Base-by-base conservation (phyloP, 2,113 vertebrate species). In the Colossoma macropomum region DNA sequence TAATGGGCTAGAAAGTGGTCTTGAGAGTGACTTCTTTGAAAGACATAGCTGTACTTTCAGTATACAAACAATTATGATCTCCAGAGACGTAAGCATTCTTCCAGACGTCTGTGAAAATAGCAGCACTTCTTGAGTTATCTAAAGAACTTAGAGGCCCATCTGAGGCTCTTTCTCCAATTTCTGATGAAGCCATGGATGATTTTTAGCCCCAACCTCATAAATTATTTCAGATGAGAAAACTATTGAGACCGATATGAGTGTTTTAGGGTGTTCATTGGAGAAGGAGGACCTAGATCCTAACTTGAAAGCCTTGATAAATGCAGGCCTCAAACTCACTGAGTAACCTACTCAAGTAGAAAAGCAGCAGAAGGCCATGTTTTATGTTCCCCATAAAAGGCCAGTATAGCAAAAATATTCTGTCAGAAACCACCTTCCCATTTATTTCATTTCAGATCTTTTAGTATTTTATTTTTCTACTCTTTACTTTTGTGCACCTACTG, bases 1-100 rank as follows among this genome's bases (percentile, higher is more conserved):
- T 71, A 80, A 80, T 73, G 69, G 54, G 38, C 45, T 38, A 27
- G 45, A 79, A 69, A 79, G 65, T 69, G 76, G 13, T 65, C 6
- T 4, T 30, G 23, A 70, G 30, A 79, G 30, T 9, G 52, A 45
- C 13, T 38, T 23, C 15, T 79, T 52, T 27, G 16, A 79, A 70
- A 16, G 23, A 56, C 30, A 65, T 56, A 8, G 5, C 10, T 28
- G 45, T 63, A 30, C 27, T 25, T 34, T 34, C 30, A 68, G 17
- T 54, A 56, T 69, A 17, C 65, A 59, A 79, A 69, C 30, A 25
- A 79, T 56, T 34, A 69, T 21, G 34, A n/a, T 75, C 52, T 76
- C 13, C 32, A 11, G 23, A 77, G 59, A 30, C 27, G 75, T 28
- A 60, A 11, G 56, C 23, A 25, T 56, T 56, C 54, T 56, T 4